Evolutionary conservation across 2,113 vertebrate species (phyloP), one percentile per base, ranked within the genome.

Genomic region (Dendrocopos noguchii): DNA sequence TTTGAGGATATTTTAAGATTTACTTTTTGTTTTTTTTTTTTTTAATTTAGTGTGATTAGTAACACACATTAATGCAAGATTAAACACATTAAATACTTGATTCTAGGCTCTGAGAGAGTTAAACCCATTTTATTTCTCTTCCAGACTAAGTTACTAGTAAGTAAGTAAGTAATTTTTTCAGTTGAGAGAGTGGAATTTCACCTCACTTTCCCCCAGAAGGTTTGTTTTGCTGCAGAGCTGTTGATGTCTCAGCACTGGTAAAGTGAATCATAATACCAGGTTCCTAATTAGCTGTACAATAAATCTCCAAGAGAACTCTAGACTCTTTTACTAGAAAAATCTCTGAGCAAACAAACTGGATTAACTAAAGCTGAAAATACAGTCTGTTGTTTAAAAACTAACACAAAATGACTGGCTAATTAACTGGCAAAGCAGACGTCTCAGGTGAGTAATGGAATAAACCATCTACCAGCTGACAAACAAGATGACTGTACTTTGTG

Each of bases 381-480:
- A 53, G 28, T 78, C 52, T 82, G 9, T 67, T 75, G 16, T 27
- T 80, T 87, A 76, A 92, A 77, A 74, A 44, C 67, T 71, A 88
- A 82, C 71, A 60, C 33, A 50, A 92, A 95, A 87, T 65, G 27
- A 42, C 17, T 53, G 42, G 9, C 42, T 88, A 36, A 89, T 85
- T 80, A 68, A 57, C n/a, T 77, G 72, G n/a, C 16, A 85, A 87
- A 89, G 72, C 50, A 92, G 87, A 67, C 72, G 39, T 89, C 47
- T 89, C 84, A 92, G 72, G 65, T 92, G 86, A 91, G 33, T 80
- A 91, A 91, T 67, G 60, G 81, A 91, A 93, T 55, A 92, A 95
- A 87, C 15, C 63, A 67, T 60, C 67, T 70, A 88, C 46, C 29
- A 82, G 47, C 31, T 91, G 86, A 92, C 75, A 94, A 80, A 89